These are phyloP conservation scores for Virgularia gustaviana DNA, from an alignment of 92 coral and sea anemone species.

Conservation along the genomic window DNA sequence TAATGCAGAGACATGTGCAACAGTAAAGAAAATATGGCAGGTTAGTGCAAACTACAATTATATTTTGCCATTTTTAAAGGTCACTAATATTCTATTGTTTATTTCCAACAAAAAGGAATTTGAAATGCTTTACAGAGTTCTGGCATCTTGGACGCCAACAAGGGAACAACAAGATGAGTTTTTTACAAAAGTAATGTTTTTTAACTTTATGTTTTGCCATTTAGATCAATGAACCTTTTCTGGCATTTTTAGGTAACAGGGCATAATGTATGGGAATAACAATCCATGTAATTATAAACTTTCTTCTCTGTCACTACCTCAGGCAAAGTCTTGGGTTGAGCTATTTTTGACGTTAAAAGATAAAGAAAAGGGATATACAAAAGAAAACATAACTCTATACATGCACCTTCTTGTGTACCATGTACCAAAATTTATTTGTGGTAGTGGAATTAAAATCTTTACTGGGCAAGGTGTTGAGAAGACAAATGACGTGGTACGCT, in stretches of 20 bases:
- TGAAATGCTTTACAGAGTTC: background rate
- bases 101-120: slow-evolving; percentile 20
- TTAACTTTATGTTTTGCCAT: background rate
- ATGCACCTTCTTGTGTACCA: slow-evolving; percentile 33
- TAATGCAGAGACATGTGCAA: slow-evolving; percentile 14
- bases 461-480: slow-evolving; percentile 31
- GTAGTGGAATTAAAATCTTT: slow-evolving; percentile 25
- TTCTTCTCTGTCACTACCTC: too few species aligned
- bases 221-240: too few species aligned
- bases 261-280: background rate
- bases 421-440: slow-evolving; percentile 7
- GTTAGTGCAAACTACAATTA: too few species aligned
- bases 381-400: slow-evolving; percentile 25
- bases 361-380: slow-evolving; percentile 29
- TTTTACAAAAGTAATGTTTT: slow-evolving; percentile 33
- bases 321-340: slow-evolving; percentile 28
- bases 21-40: slow-evolving; percentile 34
- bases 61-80: background rate
- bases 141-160: slow-evolving; percentile 16
- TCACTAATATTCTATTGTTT: background rate
- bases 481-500: slow-evolving; percentile 4
- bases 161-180: background rate
- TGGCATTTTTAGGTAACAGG: background rate
- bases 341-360: slow-evolving; percentile 26
- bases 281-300: too few species aligned